Evolutionary conservation across 2,797 vertebrate species (phyloP), one percentile per base, ranked within the genome.

Genomic region (Acrossocheilus wenchowensis): DNA sequence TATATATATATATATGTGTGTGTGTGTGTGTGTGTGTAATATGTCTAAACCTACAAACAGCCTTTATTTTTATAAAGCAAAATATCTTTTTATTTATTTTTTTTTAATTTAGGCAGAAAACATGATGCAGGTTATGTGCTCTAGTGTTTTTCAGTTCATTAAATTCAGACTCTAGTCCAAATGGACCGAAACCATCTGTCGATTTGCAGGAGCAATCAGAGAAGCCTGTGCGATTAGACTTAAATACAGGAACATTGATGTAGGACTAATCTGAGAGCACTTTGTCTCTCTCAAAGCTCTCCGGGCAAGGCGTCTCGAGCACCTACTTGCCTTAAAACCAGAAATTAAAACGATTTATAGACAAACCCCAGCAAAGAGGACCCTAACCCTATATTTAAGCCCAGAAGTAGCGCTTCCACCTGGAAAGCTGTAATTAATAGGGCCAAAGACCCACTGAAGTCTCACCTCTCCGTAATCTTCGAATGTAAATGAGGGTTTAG

Each of bases 301-400:
- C 80, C 34, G 66, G 72, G 45, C 41, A 62, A 54, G 34, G 50
- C 78, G 85, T 87, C 83, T 84, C 78, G 86, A 87, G 89, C 86
- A 88, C 86, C 85, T 83, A 52, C 90, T 81, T 80, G 81, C 82
- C 82, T 78, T 89, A 89, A 91, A 88, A 77, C 81, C 84, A 81
- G 71, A 90, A 91, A 90, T 91, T 90, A 90, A 88, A 91, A 87
- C 54, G 87, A 85, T 91, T 90, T 90, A 87, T 87, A 72, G 87
- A 77, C 85, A 89, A 89, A 87, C 86, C 90, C 81, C 57, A 21
- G 69, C 72, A 82, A 89, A 90, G 87, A 81, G 50, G 74, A 48
- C 60, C 54, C 72, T 90, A 88, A 91, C 88, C 90, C 88, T 87
- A 87, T 86, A 87, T 90, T 89, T 87, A 90, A 90, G 87, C 80